Conservation (phyloP, 2,797 vertebrate species). For the Periparus ater region DNA sequence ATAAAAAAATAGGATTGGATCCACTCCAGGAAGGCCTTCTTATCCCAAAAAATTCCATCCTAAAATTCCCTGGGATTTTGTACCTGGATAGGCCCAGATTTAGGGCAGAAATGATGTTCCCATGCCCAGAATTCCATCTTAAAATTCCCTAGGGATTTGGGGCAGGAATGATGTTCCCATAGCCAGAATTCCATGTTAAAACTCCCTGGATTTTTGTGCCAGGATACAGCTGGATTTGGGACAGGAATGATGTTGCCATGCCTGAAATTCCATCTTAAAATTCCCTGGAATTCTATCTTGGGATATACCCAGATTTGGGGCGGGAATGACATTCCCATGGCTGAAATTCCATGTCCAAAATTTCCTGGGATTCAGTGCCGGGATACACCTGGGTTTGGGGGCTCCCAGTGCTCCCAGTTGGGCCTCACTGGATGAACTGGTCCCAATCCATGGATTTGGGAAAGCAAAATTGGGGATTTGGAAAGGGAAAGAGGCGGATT, state of each 20-base stretch:
- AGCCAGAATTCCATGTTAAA: accelerated
- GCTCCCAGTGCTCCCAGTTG: not conserved
- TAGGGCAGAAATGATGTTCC: accelerated
- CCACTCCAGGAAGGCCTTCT: accelerated
- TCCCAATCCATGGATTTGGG: not conserved
- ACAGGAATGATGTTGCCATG: not conserved
- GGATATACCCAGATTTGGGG: not conserved
- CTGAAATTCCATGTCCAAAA: not conserved
- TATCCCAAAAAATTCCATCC: not conserved
- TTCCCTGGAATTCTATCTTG: not conserved
- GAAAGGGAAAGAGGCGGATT: not conserved
- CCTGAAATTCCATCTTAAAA: not conserved
- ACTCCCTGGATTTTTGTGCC: not conserved
- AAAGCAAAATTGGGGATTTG: not conserved
- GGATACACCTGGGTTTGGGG: not conserved
- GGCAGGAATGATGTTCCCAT: not conserved
- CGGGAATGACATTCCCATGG: not conserved
- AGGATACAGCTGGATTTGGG: not conserved
- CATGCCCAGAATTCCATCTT: accelerated
- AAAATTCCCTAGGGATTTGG: not conserved
- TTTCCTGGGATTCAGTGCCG: not conserved
- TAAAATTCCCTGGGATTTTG: not conserved
- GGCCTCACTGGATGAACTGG: not conserved
- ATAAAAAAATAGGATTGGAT: not conserved
- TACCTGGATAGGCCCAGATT: not conserved